Conservation (phyloP, 1,140 invertebrate genomes). For the Wiebesia pumilae region DNA sequence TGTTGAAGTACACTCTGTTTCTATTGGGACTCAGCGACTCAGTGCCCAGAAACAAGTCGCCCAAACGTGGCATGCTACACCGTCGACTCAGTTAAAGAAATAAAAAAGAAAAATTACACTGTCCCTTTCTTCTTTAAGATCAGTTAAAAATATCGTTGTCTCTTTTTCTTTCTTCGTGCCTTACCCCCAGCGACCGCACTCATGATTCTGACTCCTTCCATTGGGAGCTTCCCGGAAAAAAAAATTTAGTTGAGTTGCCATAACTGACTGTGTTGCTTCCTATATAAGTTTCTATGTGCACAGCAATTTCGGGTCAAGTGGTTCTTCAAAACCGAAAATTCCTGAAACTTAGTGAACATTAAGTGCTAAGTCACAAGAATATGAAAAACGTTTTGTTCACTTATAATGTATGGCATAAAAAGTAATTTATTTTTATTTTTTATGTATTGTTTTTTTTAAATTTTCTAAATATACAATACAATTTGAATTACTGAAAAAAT, state of each 20-base stretch:
- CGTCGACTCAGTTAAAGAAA: no score
- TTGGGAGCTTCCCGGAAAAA: neutral
- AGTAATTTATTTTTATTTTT: neutral
- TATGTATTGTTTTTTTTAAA: no score
- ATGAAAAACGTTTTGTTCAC: neutral
- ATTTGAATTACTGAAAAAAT: neutral
- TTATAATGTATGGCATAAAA: neutral
- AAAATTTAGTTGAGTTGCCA: neutral
- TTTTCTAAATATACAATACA: neutral
- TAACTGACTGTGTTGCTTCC: neutral
- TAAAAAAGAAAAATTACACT: constrained; percentile 30
- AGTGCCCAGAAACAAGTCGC: constrained; percentile 9
- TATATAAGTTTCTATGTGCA: neutral
- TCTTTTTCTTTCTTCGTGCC: neutral
- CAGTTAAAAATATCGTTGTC: constrained; percentile 12
- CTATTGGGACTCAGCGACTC: neutral
- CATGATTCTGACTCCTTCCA: neutral
- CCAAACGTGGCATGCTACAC: neutral
- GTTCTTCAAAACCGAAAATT: neutral
- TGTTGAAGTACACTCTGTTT: neutral
- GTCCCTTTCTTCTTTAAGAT: constrained; percentile 29
- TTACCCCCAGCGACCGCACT: neutral
- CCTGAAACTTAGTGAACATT: constrained; percentile 1
- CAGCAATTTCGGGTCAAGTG: neutral
- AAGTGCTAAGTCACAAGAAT: neutral